These are phyloP conservation scores for Oopsacas minuta DNA, from an alignment of 37 sponge, comb jelly and placozoan genomes.

Conservation along the genomic window DNA sequence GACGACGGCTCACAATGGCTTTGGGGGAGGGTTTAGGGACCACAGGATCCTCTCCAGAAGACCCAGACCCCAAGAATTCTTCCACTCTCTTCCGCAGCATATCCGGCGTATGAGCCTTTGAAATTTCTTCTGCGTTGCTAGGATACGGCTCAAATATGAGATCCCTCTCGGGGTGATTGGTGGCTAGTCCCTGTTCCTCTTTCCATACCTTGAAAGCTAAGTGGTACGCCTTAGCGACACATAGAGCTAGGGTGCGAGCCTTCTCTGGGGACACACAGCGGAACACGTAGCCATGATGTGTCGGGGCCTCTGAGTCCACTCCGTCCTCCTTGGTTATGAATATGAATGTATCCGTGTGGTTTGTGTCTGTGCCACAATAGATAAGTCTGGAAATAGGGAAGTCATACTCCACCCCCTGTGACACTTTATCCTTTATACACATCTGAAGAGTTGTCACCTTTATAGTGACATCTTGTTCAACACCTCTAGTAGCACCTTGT, in stretches of 20 bases:
- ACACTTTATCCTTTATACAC: conserved; percentile 34
- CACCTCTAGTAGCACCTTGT: conserved; percentile 36
- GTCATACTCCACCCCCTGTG: conserved; percentile 35
- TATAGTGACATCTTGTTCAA: conserved; percentile 28
- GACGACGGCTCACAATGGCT: background rate
- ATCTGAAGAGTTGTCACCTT: conserved; percentile 47
- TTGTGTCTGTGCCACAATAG: conserved; percentile 67
- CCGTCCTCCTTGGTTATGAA: conserved; percentile 59
- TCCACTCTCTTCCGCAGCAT: background rate
- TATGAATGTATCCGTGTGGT: conserved; percentile 25
- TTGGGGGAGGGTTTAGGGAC: background rate
- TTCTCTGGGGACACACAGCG: conserved; percentile 41
- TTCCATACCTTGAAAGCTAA: conserved; percentile 58
- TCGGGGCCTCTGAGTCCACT: background rate
- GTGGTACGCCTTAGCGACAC: conserved; percentile 70
- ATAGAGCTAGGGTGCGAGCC: conserved; percentile 50
- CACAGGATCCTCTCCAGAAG: background rate
- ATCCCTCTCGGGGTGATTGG: conserved; percentile 46
- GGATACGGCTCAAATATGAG: conserved; percentile 65
- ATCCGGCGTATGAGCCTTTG: background rate
- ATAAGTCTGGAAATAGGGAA: conserved; percentile 57
- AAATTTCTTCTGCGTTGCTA: conserved; percentile 17
- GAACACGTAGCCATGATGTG: conserved; percentile 62
- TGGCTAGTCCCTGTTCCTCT: conserved; percentile 50
- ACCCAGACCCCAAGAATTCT: background rate